Base-by-base conservation (phyloP, 2,888 invertebrate species). In the Cephus nigrinus region DNA sequence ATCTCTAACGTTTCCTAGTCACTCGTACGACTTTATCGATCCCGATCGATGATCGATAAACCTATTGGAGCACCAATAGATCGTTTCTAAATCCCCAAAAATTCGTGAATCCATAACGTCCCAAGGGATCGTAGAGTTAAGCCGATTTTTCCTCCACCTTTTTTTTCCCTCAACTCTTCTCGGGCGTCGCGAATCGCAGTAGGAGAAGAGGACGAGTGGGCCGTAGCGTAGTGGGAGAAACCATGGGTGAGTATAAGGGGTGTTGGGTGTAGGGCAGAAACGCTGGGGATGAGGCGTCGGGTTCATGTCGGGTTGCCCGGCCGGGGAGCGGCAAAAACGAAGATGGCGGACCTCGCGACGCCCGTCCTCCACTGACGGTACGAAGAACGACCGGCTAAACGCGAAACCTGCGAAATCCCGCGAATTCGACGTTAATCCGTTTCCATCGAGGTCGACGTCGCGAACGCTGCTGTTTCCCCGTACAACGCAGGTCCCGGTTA, bases 341-440 rank as follows among this genome's bases (percentile, higher is more conserved):
- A 89, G 87, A 89, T 89, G 89, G 89, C 89, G 87, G 88, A 84
- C 82, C 83, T 82, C 82, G 84, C 84, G 84, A 85, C 84, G 83
- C 81, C 84, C 86, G 83, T 85, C 84, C 83, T 82, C 83, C 80
- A 79, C 82, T 82, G 80, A 83, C 84, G 83, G 82, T 76, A 74
- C 79, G 79, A 76, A 80, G 78, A 78, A 78, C 78, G 80, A 78
- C 76, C 80, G 78, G 79, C 68, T 76, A 74, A 68, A 76, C 80
- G 82, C 75, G 80, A 78, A 74, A 72, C 79, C 69, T 55, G 74
- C 78, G 77, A 76, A 40, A 74, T 71, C 55, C 55, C 55, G 73
- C 35, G 73, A 75, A 71, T 55, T 73, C 69, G 75, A 68, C 33
- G 76, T 75, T 69, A 73, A 72, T 74, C 73, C 69, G 34, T 33